A percentile compares a stretch with the other conserved stretches of the same genome.
These are phyloP conservation scores for Limosa lapponica DNA, from an alignment of 2,797 vertebrate species.

Conservation along the genomic window DNA sequence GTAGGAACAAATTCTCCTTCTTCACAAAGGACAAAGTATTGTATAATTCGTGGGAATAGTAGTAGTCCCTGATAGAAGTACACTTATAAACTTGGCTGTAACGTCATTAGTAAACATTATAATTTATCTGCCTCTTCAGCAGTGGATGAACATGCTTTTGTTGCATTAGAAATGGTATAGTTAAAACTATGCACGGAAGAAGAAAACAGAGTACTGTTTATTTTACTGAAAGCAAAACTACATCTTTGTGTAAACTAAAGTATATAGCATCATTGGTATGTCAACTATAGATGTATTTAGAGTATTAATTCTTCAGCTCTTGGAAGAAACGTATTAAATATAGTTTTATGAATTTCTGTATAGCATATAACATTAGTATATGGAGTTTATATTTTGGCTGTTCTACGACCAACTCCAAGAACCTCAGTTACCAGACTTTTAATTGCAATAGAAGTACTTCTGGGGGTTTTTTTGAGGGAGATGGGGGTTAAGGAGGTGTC, in stretches of 20 bases:
- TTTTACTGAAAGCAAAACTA: not conserved
- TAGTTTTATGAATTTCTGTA: not conserved
- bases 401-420: not conserved
- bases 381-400: not conserved
- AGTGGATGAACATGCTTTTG: not conserved
- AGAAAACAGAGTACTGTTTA: not conserved
- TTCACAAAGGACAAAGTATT: not conserved
- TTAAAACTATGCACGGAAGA: not conserved
- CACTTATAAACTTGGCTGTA: not conserved
- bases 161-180: not conserved
- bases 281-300: not conserved
- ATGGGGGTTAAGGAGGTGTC: accelerated
- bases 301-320: not conserved
- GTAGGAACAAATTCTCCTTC: not conserved
- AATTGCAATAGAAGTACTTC: not conserved
- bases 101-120: not conserved
- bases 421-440: not conserved
- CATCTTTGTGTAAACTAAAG: not conserved
- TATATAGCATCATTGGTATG: not conserved
- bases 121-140: not conserved
- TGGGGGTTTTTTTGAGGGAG: not conserved
- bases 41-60: not conserved
- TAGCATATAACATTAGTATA: not conserved
- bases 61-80: not conserved
- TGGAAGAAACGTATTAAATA: not conserved